Percentiles rank a stretch among this genome's conserved stretches.
phyloP scores from a whole-genome alignment of 2,797 vertebrate genomes.

The Melanotaenia nigrans region DNA sequence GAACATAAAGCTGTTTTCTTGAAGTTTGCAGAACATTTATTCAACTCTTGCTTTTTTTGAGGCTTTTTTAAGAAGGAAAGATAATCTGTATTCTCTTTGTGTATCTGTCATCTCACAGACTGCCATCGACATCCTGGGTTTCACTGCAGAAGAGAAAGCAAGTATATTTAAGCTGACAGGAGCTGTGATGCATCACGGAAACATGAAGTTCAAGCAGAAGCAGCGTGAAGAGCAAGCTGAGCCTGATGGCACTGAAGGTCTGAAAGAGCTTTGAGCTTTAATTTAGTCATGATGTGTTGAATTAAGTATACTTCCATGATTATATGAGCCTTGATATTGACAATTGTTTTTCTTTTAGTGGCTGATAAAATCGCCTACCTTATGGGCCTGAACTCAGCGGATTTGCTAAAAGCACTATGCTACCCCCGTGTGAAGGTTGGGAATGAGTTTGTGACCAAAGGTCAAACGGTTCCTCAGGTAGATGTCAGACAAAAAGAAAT shows the following conservation, averaged over 20 bases:
- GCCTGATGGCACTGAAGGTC: slow-evolving; percentile 87
- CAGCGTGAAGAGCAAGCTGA: slow-evolving; percentile 91
- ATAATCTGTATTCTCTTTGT: too few species aligned
- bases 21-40: too few species aligned
- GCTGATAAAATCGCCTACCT: slow-evolving; percentile 89
- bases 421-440: slow-evolving; percentile 88
- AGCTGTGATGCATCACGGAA: slow-evolving; percentile 36
- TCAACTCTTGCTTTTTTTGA: too few species aligned
- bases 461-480: slow-evolving; percentile 88
- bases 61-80: too few species aligned
- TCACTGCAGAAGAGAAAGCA: slow-evolving; percentile 18
- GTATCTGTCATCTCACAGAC: slow-evolving; percentile 5
- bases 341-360: slow-evolving; percentile 62
- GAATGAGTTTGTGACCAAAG: slow-evolving; percentile 86
- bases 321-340: background rate
- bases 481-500: background rate
- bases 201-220: slow-evolving; percentile 87
- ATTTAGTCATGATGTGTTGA: too few species aligned
- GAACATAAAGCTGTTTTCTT: too few species aligned
- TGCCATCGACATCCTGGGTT: slow-evolving; percentile 43
- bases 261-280: background rate
- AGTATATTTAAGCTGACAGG: slow-evolving; percentile 36
- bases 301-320: background rate
- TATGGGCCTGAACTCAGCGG: slow-evolving; percentile 88
- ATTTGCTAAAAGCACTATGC: slow-evolving; percentile 87